phyloP scores from a whole-genome alignment of 2,113 vertebrate species.

The Oceanites oceanicus region DNA sequence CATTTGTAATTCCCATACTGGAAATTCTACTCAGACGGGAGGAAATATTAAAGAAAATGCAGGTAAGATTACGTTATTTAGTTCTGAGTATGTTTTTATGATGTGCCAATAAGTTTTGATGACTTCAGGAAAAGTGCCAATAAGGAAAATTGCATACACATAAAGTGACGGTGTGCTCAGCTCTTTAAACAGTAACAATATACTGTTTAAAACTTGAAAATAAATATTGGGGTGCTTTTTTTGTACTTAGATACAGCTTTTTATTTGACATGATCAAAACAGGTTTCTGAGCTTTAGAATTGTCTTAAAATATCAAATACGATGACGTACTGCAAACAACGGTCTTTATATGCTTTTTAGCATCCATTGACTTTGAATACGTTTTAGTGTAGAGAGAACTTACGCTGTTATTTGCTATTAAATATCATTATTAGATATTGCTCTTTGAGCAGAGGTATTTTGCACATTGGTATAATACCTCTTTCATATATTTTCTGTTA shows the following conservation, averaged over 20 bases:
- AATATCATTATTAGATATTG: neutral
- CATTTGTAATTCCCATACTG: slow-evolving; percentile 91
- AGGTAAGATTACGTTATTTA: slow-evolving; percentile 67
- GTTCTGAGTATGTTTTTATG: fast-evolving
- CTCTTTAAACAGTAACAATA: neutral
- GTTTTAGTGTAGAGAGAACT: neutral
- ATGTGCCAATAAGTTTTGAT: fast-evolving
- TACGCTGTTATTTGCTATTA: neutral
- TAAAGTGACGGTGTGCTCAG: neutral
- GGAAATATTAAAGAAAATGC: slow-evolving; percentile 89
- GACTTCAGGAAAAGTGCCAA: fast-evolving
- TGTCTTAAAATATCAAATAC: neutral
- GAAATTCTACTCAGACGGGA: slow-evolving; percentile 90
- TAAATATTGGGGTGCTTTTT: neutral
- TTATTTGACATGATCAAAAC: neutral
- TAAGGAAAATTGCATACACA: fast-evolving
- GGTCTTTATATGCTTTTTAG: neutral
- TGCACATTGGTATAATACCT: neutral
- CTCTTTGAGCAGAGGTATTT: neutral
- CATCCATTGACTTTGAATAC: neutral
- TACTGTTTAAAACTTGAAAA: neutral
- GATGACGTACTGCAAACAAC: fast-evolving
- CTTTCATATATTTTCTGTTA: neutral
- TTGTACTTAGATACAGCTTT: neutral
- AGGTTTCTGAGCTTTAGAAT: neutral